Conservation (phyloP, 30 jellyfish, hydroid and myxozoan species). For the Aurelia sp. region DNA sequence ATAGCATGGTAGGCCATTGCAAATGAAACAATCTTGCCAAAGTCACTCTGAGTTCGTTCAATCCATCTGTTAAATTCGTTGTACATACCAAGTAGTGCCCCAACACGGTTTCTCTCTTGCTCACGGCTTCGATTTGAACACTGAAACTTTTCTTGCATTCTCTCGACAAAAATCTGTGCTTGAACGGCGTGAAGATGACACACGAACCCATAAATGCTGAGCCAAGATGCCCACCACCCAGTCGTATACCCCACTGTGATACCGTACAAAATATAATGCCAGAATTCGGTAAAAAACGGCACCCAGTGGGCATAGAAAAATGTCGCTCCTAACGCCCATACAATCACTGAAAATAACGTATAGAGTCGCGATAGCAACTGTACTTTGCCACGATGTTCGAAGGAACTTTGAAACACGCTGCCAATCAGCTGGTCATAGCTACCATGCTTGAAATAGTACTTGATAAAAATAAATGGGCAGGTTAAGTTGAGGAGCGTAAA, state of each 20-base stretch:
- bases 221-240: slow-evolving; percentile 95
- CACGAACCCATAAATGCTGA: slow-evolving; percentile 77
- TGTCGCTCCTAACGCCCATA: slow-evolving; percentile 48
- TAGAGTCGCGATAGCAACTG: slow-evolving; percentile 33
- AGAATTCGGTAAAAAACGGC: slow-evolving; percentile 49
- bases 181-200: slow-evolving; percentile 73
- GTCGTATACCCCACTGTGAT: slow-evolving; percentile 48
- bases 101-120: slow-evolving; percentile 48
- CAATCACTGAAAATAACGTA: slow-evolving; percentile 28
- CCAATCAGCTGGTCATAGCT: slow-evolving; percentile 51
- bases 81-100: slow-evolving; percentile 45
- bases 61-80: slow-evolving; percentile 80
- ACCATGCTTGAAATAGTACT: slow-evolving; percentile 68
- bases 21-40: slow-evolving; percentile 71
- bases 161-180: slow-evolving; percentile 42
- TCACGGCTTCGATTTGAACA: slow-evolving; percentile 32
- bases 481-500: slow-evolving; percentile 71
- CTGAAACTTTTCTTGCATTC: slow-evolving; percentile 59
- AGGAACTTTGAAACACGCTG: slow-evolving; percentile 60
- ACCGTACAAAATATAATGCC: slow-evolving; percentile 54
- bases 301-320: slow-evolving; percentile 69
- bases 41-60: slow-evolving; percentile 77
- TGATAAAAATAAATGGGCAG: slow-evolving; percentile 67
- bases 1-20: slow-evolving; percentile 81
- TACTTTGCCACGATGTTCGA: slow-evolving; percentile 47